Evolutionary conservation across 2,888 invertebrate species (phyloP).

Genomic region (Drosophila percnosoma): DNA sequence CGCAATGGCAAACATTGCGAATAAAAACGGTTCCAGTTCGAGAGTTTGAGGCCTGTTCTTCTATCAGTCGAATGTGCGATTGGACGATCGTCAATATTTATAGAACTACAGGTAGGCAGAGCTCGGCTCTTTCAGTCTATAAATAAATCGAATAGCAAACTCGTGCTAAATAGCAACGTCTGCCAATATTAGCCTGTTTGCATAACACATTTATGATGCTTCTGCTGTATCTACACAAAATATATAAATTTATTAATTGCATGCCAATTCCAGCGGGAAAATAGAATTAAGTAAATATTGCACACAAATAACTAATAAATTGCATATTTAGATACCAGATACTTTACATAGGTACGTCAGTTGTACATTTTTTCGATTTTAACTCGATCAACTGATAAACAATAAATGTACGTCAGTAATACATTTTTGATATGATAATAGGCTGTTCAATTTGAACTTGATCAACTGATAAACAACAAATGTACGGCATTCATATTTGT

Average conservation of each 20-base stretch:
- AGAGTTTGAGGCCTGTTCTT: constrained; percentile 3
- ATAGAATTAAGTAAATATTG: neutral
- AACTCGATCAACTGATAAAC: neutral
- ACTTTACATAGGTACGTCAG: neutral
- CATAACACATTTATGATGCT: constrained; percentile 14
- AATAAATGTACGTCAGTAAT: neutral
- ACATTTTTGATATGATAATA: neutral
- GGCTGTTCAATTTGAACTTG: too few relatives aligned
- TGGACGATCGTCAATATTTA: constrained; percentile 49
- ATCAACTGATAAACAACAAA: neutral
- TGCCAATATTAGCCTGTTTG: constrained; percentile 32
- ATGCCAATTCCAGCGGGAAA: neutral
- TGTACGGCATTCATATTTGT: neutral
- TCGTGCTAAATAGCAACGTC: constrained; percentile 5
- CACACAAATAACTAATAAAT: neutral
- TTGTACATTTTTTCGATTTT: too few relatives aligned
- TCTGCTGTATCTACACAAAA: constrained; percentile 23
- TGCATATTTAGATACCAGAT: neutral
- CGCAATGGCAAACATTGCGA: constrained; percentile 25
- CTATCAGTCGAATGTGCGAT: constrained; percentile 21
- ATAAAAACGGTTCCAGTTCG: constrained; percentile 21
- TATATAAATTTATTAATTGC: constrained; percentile 6
- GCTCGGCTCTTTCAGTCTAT: constrained; percentile 28
- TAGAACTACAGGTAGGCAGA: constrained; percentile 26
- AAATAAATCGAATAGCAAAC: constrained; percentile 29